Percentiles rank a stretch among this genome's conserved stretches.
These are phyloP conservation scores for Cephus spinipes DNA, from an alignment of 2,888 invertebrate species.

Conservation along the genomic window DNA sequence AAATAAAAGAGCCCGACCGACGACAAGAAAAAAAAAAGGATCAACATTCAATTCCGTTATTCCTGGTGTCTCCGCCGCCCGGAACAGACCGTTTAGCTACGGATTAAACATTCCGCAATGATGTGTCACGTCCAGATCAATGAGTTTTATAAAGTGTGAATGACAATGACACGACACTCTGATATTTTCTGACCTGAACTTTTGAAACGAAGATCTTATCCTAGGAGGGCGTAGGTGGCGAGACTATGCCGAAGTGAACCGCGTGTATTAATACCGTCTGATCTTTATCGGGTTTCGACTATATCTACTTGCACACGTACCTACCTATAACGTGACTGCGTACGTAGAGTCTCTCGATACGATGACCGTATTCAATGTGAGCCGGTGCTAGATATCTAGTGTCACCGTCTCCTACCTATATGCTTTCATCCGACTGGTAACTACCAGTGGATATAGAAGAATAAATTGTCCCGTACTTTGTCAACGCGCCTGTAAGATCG, in stretches of 20 bases:
- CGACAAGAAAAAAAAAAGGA: not conserved
- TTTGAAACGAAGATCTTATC: constrained; percentile 37
- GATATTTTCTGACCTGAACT: constrained; percentile 35
- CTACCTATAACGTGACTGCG: constrained; percentile 22
- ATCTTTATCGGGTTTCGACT: constrained; percentile 38
- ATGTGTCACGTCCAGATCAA: not conserved
- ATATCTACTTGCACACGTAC: constrained; percentile 28
- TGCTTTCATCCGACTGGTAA: not conserved
- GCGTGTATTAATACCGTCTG: constrained; percentile 33
- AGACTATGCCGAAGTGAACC: constrained; percentile 16
- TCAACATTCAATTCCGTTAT: not conserved
- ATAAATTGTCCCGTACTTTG: constrained; percentile 8
- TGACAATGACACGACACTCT: constrained; percentile 33
- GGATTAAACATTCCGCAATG: not conserved
- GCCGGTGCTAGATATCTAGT: not conserved
- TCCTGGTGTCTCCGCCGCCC: not conserved
- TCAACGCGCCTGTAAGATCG: not conserved
- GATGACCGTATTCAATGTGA: not conserved
- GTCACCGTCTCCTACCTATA: not conserved
- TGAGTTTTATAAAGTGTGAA: constrained; percentile 25
- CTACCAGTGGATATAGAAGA: not conserved
- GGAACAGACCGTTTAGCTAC: not conserved
- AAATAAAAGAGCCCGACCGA: not conserved
- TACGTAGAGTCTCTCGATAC: not conserved
- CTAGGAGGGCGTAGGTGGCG: constrained; percentile 36